These are phyloP conservation scores for Aphelenchoides bicaudatus DNA, from an alignment of 2,888 invertebrate genomes.

Conservation along the genomic window DNA sequence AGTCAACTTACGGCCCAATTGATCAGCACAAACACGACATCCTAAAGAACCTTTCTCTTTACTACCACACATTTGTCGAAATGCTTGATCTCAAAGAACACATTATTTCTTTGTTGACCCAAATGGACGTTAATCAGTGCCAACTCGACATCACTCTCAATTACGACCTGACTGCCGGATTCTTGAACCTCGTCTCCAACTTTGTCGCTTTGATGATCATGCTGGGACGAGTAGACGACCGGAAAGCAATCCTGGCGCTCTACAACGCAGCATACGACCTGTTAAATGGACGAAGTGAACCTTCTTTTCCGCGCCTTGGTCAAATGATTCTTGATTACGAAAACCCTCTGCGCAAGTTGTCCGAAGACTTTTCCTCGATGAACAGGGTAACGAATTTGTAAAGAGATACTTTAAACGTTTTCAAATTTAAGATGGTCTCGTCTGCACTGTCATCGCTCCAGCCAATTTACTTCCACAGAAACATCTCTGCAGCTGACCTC, in stretches of 20 bases:
- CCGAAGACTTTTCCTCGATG: conserved; percentile 94
- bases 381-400: conserved; percentile 67
- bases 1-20: conserved; percentile 68
- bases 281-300: conserved; percentile 74
- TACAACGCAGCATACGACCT: conserved; percentile 97
- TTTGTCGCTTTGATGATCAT: conserved; percentile 94
- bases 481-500: conserved; percentile 89
- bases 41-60: conserved; percentile 88
- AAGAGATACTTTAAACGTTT: background rate
- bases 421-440: conserved; percentile 67
- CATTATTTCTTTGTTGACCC: conserved; percentile 70
- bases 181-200: conserved; percentile 86
- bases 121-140: conserved; percentile 92
- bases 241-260: conserved; percentile 83
- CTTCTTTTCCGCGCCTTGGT: conserved; percentile 82
- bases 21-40: conserved; percentile 85
- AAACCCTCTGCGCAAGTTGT: conserved; percentile 84
- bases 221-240: conserved; percentile 92
- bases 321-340: conserved; percentile 98
- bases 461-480: conserved; percentile 81
- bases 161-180: conserved; percentile 90
- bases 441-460: conserved; percentile 83
- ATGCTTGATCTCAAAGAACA: conserved; percentile 84
- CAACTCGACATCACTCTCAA: conserved; percentile 87
- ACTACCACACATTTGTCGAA: conserved; percentile 98